Evolutionary conservation across 2,113 vertebrate species (phyloP).

Genomic region (Daubentonia madagascariensis): DNA sequence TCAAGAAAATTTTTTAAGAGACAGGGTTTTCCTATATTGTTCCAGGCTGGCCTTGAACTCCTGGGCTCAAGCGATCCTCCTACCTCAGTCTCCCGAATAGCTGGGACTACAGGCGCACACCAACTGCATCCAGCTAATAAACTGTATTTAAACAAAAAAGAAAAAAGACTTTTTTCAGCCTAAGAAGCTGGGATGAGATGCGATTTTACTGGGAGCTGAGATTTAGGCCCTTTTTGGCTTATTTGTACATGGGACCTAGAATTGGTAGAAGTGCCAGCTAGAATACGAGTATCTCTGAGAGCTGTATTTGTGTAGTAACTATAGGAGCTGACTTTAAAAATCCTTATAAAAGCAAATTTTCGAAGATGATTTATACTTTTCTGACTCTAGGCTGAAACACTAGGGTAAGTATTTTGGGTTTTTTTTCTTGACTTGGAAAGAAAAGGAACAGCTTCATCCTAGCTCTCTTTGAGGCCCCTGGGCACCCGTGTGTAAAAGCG

Average conservation of each 20-base stretch:
- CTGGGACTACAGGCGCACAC: too few relatives aligned
- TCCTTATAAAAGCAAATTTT: neutral
- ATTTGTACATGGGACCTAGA: neutral
- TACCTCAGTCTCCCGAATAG: too few relatives aligned
- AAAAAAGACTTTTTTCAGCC: neutral
- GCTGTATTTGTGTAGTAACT: neutral
- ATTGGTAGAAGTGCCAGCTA: neutral
- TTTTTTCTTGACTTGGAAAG: rapidly evolving
- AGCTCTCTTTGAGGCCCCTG: neutral
- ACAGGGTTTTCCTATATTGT: too few relatives aligned
- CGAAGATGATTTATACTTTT: neutral
- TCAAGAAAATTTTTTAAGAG: neutral
- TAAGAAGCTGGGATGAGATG: neutral
- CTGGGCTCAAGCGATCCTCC: too few relatives aligned
- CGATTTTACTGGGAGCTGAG: neutral
- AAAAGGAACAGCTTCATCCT: slow-evolving; percentile 6
- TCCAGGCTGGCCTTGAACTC: too few relatives aligned
- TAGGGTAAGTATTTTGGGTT: neutral
- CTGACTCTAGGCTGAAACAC: neutral
- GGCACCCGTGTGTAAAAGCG: neutral
- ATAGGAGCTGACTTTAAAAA: neutral
- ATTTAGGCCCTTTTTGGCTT: neutral
- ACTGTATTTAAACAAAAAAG: neutral
- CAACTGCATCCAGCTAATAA: too few relatives aligned
- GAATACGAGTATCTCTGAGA: neutral